Base-by-base conservation (phyloP, 2,888 invertebrate species). In the Eristalis arbustorum region DNA sequence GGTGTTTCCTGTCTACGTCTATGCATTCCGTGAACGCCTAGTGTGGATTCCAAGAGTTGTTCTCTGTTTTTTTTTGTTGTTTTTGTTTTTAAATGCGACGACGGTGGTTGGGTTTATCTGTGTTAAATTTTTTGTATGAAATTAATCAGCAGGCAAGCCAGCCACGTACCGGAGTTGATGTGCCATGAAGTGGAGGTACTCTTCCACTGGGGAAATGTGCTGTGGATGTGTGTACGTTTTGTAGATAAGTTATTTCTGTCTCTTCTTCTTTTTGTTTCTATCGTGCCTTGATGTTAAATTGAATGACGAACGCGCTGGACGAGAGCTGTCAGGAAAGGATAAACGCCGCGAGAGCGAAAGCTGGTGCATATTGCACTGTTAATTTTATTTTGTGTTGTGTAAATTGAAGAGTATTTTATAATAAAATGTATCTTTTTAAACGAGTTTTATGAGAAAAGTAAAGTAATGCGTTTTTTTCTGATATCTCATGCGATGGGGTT, bases 351-450 rank as follows among this genome's bases (percentile, higher is more conserved):
- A 56, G n/a, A 56, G 18, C n/a, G 69, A 49, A 66, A 31, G 31
- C 62, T 84, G 40, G 80, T 84, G 84, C 80, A 84, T 84, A 84
- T 84, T 84, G 84, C 80, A 84, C 79, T 84, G 84, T 79, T 66
- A 62, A 59, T 78, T 75, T 61, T 73, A 61, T 64, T 74, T 28
- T 83, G 64, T 66, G 73, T 74, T 75, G 34, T 75, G 34, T 75
- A 66, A 75, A 84, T 63, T 42, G 62, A 49, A 62, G 28, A 37
- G 49, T 74, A 34, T 75, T 75, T 82, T 84, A 22, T 64, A 74
- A 69, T 56, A 79, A 74, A 49, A 18, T 49, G 18, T 49, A 6
- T 18, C 49, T 49, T 18, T 49, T 49, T 49, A 8, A 49, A 49
- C 18, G 49, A 49, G n/a, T 49, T 49, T 49, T 49, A 49, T 49